Percentiles rank a stretch among this genome's conserved stretches.
These are phyloP conservation scores for Carterocephalus palaemon DNA, from an alignment of 2,888 invertebrate species.

Conservation along the genomic window DNA sequence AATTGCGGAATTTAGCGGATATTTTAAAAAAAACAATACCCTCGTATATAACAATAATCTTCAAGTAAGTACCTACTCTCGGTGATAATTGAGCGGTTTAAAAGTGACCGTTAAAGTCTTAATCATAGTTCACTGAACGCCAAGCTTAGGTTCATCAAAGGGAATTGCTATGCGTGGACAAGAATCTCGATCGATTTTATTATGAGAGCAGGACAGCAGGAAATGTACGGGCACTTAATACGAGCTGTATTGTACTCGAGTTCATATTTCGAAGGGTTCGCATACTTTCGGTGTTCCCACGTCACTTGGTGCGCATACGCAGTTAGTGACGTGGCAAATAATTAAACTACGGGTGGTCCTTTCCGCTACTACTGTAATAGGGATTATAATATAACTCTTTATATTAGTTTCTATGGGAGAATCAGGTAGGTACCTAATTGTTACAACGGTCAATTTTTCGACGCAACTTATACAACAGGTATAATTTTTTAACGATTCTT, in stretches of 20 bases:
- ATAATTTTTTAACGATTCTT: too few relatives aligned
- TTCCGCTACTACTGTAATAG: constrained; percentile 25
- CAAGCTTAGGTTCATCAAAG: neutral
- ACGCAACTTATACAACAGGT: too few relatives aligned
- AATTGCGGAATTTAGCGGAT: too few relatives aligned
- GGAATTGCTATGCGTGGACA: constrained; percentile 7
- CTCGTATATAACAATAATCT: too few relatives aligned
- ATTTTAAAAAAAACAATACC: too few relatives aligned
- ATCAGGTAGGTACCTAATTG: too few relatives aligned
- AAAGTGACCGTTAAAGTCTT: constrained; percentile 4
- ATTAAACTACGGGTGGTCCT: constrained; percentile 61
- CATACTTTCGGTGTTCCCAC: constrained; percentile 37
- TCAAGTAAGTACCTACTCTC: too few relatives aligned
- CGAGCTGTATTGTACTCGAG: constrained; percentile 14
- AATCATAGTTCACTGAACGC: constrained; percentile 10
- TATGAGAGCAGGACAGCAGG: constrained; percentile 14
- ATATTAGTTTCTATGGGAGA: neutral
- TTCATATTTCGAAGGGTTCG: constrained; percentile 31
- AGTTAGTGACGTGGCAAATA: constrained; percentile 48
- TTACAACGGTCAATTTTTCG: too few relatives aligned
- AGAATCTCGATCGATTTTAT: constrained; percentile 14
- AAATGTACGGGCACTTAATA: constrained; percentile 21
- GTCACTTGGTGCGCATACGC: constrained; percentile 36
- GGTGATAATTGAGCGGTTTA: too few relatives aligned
- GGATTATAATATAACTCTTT: constrained; percentile 2